Evolutionary conservation across 2,797 vertebrate species (phyloP).

Genomic region (Sebastes trivittatus): DNA sequence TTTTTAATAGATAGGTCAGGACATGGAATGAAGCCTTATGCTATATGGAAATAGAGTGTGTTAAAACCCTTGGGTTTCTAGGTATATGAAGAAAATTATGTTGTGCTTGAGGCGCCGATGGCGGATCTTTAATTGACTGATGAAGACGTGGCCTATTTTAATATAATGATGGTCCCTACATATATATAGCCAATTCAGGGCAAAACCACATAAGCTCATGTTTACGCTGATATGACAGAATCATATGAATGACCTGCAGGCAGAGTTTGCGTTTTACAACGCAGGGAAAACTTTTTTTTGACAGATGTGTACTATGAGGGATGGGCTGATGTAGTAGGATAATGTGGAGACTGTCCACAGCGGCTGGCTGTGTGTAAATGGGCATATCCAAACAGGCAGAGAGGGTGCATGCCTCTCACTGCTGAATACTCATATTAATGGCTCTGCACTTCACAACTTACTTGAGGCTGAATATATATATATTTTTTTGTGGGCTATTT

Average conservation of each 20-base stretch:
- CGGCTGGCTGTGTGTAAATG: constrained; percentile 64
- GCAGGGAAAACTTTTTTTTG: constrained; percentile 65
- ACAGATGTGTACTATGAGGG: constrained; percentile 64
- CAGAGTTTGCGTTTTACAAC: constrained; percentile 20
- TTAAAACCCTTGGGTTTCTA: constrained; percentile 88
- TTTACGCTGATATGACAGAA: constrained; percentile 64
- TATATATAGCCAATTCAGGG: constrained; percentile 57
- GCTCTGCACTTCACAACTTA: constrained; percentile 58
- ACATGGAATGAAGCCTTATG: constrained; percentile 49
- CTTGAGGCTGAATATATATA: constrained; percentile 55
- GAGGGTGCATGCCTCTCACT: constrained; percentile 47
- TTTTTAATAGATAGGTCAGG: constrained; percentile 59
- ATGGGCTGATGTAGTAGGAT: constrained; percentile 52
- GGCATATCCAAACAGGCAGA: constrained; percentile 67
- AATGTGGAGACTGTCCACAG: constrained; percentile 49
- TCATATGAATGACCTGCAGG: constrained; percentile 44
- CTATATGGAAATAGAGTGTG: constrained; percentile 87
- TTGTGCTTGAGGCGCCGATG: constrained; percentile 92
- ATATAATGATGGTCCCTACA: constrained; percentile 72
- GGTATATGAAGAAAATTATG: constrained; percentile 93
- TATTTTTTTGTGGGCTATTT: constrained; percentile 63
- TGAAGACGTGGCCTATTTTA: constrained; percentile 92
- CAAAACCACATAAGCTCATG: constrained; percentile 46
- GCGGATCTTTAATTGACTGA: constrained; percentile 98
- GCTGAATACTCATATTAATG: constrained; percentile 69